Evolutionary conservation across 2,888 invertebrate genomes (phyloP).

Genomic region (Quadroppia sp.): DNA sequence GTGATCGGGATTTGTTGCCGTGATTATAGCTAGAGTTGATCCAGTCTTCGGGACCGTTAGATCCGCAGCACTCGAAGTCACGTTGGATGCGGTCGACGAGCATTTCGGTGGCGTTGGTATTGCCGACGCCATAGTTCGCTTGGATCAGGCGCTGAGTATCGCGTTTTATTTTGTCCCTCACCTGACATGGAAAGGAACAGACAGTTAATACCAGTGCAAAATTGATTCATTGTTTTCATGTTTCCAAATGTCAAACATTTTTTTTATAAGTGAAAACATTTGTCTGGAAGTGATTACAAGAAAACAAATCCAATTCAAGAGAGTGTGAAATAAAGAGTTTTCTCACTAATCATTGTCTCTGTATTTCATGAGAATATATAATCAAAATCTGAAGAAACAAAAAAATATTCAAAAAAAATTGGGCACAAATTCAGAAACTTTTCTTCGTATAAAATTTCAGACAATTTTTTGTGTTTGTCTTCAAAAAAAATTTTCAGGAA

Average conservation of each 20-base stretch:
- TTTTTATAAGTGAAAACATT: too few species aligned
- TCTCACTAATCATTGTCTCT: too few species aligned
- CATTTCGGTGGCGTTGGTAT: slow-evolving; percentile 41
- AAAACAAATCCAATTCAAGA: too few species aligned
- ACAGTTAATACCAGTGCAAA: neutral
- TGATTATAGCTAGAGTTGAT: slow-evolving; percentile 52
- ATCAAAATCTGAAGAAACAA: neutral
- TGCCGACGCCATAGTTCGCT: slow-evolving; percentile 32
- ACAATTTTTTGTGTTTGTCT: neutral
- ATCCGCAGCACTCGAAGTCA: slow-evolving; percentile 43
- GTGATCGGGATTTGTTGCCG: slow-evolving; percentile 4
- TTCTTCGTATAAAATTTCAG: too few species aligned
- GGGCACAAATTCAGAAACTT: slow-evolving; percentile 9
- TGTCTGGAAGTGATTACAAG: too few species aligned
- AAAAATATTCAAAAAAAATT: neutral
- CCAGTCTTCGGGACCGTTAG: slow-evolving; percentile 42
- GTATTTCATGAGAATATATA: neutral
- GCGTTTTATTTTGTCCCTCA: slow-evolving; percentile 18
- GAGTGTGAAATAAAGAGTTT: too few species aligned
- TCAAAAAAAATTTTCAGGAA: too few species aligned
- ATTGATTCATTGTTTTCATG: neutral
- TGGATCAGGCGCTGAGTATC: slow-evolving; percentile 36
- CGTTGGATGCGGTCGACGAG: slow-evolving; percentile 44
- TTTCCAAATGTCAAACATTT: too few species aligned
- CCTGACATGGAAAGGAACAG: neutral